These are phyloP conservation scores for Actias luna DNA, from an alignment of 2,888 invertebrate genomes.

Conservation along the genomic window DNA sequence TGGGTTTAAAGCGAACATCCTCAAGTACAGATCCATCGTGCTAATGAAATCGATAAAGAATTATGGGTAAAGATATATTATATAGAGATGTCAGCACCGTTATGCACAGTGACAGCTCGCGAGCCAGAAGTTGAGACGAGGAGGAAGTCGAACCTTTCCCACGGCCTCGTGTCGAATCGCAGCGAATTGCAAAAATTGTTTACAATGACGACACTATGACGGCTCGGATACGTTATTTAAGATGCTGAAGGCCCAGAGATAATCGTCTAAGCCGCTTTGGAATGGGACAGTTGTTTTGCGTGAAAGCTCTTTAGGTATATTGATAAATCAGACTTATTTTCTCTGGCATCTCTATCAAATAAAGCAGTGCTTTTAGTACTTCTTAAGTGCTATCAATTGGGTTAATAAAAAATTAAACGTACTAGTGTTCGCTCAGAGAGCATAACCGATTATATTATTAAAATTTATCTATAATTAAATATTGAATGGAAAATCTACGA, in stretches of 20 bases:
- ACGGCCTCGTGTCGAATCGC: conserved; percentile 59
- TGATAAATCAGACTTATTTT: neutral
- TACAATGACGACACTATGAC: conserved; percentile 47
- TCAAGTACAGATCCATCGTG: neutral
- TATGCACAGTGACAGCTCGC: conserved; percentile 49
- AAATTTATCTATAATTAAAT: no score
- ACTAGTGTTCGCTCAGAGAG: no score
- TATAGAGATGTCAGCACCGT: conserved; percentile 41
- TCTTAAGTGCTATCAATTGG: neutral
- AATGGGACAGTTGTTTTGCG: neutral
- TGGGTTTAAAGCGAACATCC: neutral
- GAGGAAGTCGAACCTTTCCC: conserved; percentile 58
- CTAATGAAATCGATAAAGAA: neutral
- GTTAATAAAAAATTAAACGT: no score
- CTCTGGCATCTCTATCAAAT: neutral
- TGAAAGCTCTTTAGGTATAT: neutral
- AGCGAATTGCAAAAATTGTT: conserved; percentile 49
- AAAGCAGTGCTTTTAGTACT: neutral
- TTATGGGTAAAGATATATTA: conserved; percentile 5
- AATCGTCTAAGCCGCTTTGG: neutral
- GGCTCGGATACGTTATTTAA: conserved; percentile 32
- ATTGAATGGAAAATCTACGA: no score
- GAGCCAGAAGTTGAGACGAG: conserved; percentile 33
- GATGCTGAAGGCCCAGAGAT: conserved; percentile 24
- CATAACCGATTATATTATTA: no score